phyloP scores from a whole-genome alignment of 2,113 vertebrate species.

The Oreochromis tanganicae region DNA sequence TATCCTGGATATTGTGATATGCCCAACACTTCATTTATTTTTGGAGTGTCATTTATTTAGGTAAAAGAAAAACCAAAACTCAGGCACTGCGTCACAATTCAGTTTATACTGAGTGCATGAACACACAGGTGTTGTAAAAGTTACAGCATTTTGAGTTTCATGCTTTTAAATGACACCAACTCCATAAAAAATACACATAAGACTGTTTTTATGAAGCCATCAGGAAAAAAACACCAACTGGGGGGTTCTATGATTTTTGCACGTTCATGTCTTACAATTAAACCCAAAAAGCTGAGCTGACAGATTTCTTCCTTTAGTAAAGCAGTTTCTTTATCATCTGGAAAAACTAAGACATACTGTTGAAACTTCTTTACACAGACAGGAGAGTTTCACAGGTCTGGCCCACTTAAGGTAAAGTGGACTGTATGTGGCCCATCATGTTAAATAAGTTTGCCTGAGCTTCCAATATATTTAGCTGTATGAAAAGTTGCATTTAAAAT shows the following conservation, averaged over 20 bases:
- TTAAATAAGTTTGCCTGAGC: not conserved
- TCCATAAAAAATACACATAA: not conserved
- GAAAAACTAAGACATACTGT: not conserved
- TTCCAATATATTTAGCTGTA: not conserved
- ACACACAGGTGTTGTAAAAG: not conserved
- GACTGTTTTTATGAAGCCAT: not conserved
- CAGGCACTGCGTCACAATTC: not conserved
- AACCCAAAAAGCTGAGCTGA: not conserved
- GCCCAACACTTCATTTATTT: not conserved
- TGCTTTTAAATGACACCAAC: not conserved
- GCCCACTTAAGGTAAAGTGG: not conserved
- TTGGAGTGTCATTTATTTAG: not conserved
- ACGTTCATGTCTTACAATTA: fast-evolving
- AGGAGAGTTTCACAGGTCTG: not conserved
- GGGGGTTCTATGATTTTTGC: no score
- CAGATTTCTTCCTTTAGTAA: not conserved
- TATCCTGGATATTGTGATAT: not conserved
- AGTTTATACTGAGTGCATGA: not conserved
- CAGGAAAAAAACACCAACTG: no score
- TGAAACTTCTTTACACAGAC: not conserved
- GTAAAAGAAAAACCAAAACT: not conserved
- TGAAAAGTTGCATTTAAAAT: not conserved
- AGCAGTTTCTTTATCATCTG: not conserved
- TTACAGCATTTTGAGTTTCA: not conserved
- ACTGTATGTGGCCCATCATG: not conserved